Conservation (phyloP, 2,888 invertebrate genomes). For the Ceriagrion tenellum region DNA sequence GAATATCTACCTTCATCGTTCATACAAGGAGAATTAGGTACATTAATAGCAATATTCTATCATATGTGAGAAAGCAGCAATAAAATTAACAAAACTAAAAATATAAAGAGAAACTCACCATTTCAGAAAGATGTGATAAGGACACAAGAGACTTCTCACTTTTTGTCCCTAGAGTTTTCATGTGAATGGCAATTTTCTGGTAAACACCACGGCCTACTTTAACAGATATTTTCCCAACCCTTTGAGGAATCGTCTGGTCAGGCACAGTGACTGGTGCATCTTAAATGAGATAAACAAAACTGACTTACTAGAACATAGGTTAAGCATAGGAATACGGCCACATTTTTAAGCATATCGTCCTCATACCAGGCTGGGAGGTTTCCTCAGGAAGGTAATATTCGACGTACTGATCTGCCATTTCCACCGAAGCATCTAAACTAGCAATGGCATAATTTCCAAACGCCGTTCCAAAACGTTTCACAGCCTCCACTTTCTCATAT, state of each 20-base stretch:
- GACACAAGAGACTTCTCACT: conserved; percentile 79
- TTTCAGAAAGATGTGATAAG: conserved; percentile 71
- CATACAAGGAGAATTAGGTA: no score
- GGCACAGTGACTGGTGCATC: conserved; percentile 82
- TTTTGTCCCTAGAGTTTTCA: conserved; percentile 79
- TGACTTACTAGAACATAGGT: neutral
- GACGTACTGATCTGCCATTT: conserved; percentile 85
- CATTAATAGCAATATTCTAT: no score
- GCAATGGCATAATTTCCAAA: conserved; percentile 85
- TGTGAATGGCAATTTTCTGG: conserved; percentile 82
- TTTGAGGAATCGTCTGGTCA: conserved; percentile 86
- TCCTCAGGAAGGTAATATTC: conserved; percentile 87
- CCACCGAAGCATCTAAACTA: conserved; percentile 85
- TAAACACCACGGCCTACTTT: conserved; percentile 86
- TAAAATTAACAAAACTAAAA: neutral
- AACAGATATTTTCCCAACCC: conserved; percentile 85
- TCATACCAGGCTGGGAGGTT: conserved; percentile 80
- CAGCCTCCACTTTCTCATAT: conserved; percentile 78
- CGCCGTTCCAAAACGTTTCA: conserved; percentile 81
- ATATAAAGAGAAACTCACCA: conserved; percentile 35
- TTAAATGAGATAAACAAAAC: neutral
- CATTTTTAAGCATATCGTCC: conserved; percentile 73
- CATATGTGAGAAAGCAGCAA: no score
- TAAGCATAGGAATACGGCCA: neutral
- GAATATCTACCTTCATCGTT: no score